Base-by-base conservation (phyloP, 2,888 invertebrate species). In the Tetragonula carbonaria region DNA sequence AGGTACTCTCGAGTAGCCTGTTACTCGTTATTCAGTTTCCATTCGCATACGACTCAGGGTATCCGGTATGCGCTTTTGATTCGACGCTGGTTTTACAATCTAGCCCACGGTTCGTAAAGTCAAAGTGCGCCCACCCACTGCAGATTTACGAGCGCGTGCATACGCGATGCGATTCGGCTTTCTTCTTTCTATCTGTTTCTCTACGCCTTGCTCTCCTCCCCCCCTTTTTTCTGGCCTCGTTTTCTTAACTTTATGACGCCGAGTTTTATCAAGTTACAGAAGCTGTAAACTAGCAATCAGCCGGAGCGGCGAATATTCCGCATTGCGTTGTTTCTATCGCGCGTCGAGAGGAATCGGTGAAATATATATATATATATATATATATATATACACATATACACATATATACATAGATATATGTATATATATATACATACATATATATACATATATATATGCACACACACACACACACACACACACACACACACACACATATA, bases 81-180 rank as follows among this genome's bases (percentile, higher is more conserved):
- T 89, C 81, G 85, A 71, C 74, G 63, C 21, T 65, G 66, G 83
- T 82, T 87, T 89, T 86, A 84, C 82, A 86, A 85, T 85, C 79
- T 71, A 78, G 78, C 28, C 63, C 63, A 50, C 55, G 57, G 68
- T 65, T 74, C 79, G n/a, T 89, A 89, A 89, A 89, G 70, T 50
- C 62, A 53, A 74, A 67, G 74, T 38, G 28, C 74, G 55, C 72
- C 63, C 45, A 76, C 66, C 62, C 74, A n/a, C 53, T 23, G 23
- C 18, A 65, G 73, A 83, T 87, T 88, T 89, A 87, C 84, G 80
- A 65, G 59, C 57, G 68, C 62, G 62, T 86, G 78, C 79, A 86
- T 87, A 80, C 65, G 57, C 77, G 80, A 82, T 84, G 80, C 73
- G 74, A 67, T 74, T 86, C 63, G 55, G 74, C 77, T 66, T 38